phyloP scores from a whole-genome alignment of 1,140 invertebrate species.

The Thalassaphorura encarpata region DNA sequence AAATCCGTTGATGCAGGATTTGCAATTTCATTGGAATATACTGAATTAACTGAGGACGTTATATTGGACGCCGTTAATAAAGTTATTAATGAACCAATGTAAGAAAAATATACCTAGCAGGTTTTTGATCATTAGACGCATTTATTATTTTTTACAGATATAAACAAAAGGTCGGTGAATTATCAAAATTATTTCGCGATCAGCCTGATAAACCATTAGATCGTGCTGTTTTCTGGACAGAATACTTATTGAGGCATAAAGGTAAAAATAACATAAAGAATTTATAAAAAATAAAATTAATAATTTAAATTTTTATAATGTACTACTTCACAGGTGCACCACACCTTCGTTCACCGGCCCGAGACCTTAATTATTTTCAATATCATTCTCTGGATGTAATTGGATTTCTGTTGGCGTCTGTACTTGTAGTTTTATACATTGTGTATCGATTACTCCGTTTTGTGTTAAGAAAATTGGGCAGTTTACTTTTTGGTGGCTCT shows the following conservation, averaged over 20 bases:
- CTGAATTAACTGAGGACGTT: conserved; percentile 25
- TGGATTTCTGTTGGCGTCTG: neutral
- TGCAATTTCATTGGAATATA: conserved; percentile 31
- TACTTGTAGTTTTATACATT: neutral
- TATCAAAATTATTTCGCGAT: conserved; percentile 48
- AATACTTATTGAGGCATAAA: conserved; percentile 42
- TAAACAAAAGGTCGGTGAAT: conserved; percentile 39
- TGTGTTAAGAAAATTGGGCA: neutral
- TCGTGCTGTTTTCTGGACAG: conserved; percentile 50
- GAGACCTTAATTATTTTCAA: conserved; percentile 5
- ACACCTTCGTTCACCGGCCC: conserved; percentile 1
- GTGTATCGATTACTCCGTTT: neutral
- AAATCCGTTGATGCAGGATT: conserved; percentile 28
- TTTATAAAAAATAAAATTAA: too few relatives aligned
- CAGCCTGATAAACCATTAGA: conserved; percentile 44
- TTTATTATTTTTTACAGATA: conserved; percentile 36
- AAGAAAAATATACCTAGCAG: neutral
- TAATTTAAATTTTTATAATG: too few relatives aligned
- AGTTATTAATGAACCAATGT: conserved; percentile 16
- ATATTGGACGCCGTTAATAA: conserved; percentile 29
- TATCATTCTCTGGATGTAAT: conserved; percentile 15
- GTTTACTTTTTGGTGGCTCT: too few relatives aligned
- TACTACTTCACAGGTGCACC: conserved; percentile 4
- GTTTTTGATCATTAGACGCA: neutral
- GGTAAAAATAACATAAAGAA: conserved; percentile 11